phyloP scores from a whole-genome alignment of 2,113 vertebrate genomes.

The Tychaedon coryphoeus region DNA sequence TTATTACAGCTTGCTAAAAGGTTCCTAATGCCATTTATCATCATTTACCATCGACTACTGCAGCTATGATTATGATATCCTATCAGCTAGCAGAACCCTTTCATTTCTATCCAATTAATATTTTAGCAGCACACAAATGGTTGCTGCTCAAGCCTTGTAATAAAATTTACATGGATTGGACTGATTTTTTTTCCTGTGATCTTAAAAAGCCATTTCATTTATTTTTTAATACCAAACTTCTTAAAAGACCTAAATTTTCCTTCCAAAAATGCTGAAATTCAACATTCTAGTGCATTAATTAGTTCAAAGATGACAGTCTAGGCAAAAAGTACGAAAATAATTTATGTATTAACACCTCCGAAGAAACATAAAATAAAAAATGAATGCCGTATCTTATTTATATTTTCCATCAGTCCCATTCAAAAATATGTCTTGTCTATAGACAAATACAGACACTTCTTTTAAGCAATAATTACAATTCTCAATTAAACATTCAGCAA shows the following conservation, averaged over 20 bases:
- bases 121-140: slow-evolving; percentile 84
- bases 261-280: slow-evolving; percentile 1
- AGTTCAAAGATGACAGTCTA: neutral
- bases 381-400: neutral
- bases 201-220: slow-evolving; percentile 43
- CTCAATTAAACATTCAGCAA: slow-evolving; percentile 49
- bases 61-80: slow-evolving; percentile 84
- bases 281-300: neutral
- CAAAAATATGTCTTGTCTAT: neutral
- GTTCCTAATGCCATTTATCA: slow-evolving; percentile 90
- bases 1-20: slow-evolving; percentile 89
- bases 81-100: slow-evolving; percentile 80
- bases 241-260: slow-evolving; percentile 22
- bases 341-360: neutral
- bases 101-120: slow-evolving; percentile 88
- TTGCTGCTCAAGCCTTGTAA: slow-evolving; percentile 74
- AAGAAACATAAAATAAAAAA: neutral
- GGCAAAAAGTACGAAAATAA: neutral
- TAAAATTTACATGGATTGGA: slow-evolving; percentile 77
- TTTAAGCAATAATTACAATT: slow-evolving; percentile 27
- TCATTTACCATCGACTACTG: slow-evolving; percentile 85
- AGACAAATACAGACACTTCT: slow-evolving; percentile 3
- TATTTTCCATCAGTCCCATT: slow-evolving; percentile 12
- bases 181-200: slow-evolving; percentile 28
- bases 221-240: slow-evolving; percentile 18